These are phyloP conservation scores for Danio choprae DNA, from an alignment of 2,797 vertebrate species.

Conservation along the genomic window DNA sequence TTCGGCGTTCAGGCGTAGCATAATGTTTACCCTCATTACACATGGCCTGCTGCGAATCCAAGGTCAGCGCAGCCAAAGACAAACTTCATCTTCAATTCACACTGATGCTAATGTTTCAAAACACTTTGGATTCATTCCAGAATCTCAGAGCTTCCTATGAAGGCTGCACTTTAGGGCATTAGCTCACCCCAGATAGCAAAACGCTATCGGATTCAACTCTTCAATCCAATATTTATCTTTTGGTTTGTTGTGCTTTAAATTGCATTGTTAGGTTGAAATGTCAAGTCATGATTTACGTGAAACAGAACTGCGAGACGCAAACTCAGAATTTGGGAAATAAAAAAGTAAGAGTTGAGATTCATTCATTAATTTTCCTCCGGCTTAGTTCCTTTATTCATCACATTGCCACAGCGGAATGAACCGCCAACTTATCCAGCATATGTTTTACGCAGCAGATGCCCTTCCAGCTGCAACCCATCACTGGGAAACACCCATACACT, in stretches of 20 bases:
- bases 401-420: too few species aligned
- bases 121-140: not conserved
- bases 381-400: too few species aligned
- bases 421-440: too few species aligned
- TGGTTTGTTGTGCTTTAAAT: not conserved
- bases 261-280: not conserved
- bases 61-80: conserved; percentile 46
- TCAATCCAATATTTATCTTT: not conserved
- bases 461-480: too few species aligned
- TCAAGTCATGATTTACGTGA: not conserved
- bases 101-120: conserved; percentile 5
- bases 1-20: conserved; percentile 24
- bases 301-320: too few species aligned
- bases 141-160: not conserved
- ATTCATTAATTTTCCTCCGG: too few species aligned
- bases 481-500: too few species aligned
- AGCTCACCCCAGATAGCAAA: not conserved
- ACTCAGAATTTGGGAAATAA: too few species aligned
- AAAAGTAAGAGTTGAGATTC: too few species aligned
- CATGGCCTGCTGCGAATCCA: conserved; percentile 37
- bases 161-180: not conserved
- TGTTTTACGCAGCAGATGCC: too few species aligned
- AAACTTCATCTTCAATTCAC: conserved; percentile 17
- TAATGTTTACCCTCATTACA: conserved; percentile 54
- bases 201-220: not conserved